These are phyloP conservation scores for Leptinotarsa defecta DNA, from an alignment of 1,140 invertebrate genomes.

Conservation along the genomic window DNA sequence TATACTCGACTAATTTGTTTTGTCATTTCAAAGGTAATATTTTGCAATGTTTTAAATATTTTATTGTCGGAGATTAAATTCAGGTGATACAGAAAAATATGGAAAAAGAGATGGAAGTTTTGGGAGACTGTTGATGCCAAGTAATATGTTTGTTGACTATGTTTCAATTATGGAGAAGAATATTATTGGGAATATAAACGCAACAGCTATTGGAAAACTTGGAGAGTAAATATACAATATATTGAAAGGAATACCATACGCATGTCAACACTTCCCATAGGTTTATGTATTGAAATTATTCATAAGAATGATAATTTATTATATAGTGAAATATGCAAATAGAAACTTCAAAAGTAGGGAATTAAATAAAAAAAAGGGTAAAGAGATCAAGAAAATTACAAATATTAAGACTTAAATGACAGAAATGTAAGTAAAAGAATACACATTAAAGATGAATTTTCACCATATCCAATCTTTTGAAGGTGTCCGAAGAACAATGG, in stretches of 20 bases:
- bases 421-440: neutral
- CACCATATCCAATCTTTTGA: no score
- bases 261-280: neutral
- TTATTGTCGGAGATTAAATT: neutral
- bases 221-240: neutral
- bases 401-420: neutral
- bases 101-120: neutral
- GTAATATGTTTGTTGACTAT: neutral
- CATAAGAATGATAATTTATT: neutral
- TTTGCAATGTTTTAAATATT: neutral
- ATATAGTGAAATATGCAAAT: constrained; percentile 13
- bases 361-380: neutral
- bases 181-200: neutral
- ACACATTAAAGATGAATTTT: no score
- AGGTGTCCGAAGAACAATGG: no score
- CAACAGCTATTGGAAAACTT: neutral
- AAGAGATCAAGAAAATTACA: neutral
- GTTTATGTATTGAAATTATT: neutral
- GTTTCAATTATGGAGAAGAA: neutral
- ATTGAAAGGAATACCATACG: neutral
- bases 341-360: neutral
- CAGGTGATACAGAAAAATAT: constrained; percentile 3
- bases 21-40: constrained; percentile 13
- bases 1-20: neutral
- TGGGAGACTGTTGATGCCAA: constrained; percentile 7